phyloP scores from a whole-genome alignment of 2,113 vertebrate species.

The Paramormyrops kingsleyae region DNA sequence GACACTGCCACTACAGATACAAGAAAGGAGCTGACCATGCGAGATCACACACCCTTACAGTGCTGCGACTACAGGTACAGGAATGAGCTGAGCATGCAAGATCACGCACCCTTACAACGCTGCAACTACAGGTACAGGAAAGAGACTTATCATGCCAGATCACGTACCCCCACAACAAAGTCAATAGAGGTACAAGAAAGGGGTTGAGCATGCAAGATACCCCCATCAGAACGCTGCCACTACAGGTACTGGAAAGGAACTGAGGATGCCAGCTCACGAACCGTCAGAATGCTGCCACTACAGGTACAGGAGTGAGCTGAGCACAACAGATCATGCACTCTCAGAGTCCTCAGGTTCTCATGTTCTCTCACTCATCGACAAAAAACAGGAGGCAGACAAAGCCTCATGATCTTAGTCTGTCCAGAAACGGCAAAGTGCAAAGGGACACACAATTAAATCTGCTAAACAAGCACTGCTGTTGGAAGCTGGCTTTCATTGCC shows the following conservation, averaged over 20 bases:
- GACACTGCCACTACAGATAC: too few relatives aligned
- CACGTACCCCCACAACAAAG: neutral
- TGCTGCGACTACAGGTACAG: neutral
- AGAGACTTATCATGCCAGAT: neutral
- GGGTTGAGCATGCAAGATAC: neutral
- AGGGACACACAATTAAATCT: slow-evolving; percentile 52
- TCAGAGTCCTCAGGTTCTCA: neutral
- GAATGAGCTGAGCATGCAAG: neutral
- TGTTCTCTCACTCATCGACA: neutral
- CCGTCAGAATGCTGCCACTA: slow-evolving; percentile 9
- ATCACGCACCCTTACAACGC: neutral
- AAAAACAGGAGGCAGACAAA: neutral
- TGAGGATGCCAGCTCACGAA: neutral
- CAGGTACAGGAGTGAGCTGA: neutral
- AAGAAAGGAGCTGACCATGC: neutral
- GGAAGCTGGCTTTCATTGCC: slow-evolving; percentile 55
- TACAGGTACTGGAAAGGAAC: neutral
- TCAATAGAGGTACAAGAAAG: neutral
- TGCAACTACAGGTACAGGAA: neutral
- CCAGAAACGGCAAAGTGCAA: neutral
- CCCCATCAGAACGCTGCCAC: neutral
- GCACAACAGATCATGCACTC: slow-evolving; percentile 15
- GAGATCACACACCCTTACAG: neutral
- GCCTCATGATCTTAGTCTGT: neutral
- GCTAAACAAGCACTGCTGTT: slow-evolving; percentile 56